A percentile compares a stretch with the other conserved stretches of the same genome.
Conservation (phyloP, 2,888 invertebrate genomes). For the Anoncus sp. region DNA sequence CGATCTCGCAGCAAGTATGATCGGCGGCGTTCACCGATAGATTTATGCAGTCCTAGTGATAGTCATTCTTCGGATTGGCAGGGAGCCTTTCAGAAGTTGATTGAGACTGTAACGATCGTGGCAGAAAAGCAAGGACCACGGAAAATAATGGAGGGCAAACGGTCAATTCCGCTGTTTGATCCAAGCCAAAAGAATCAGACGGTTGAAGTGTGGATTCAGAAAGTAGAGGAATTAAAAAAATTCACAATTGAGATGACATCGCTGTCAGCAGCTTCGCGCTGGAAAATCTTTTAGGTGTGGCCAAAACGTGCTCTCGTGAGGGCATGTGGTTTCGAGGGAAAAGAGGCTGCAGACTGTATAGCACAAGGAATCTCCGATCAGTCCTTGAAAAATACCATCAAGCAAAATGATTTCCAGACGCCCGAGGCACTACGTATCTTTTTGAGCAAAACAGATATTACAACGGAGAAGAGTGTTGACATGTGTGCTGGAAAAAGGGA, state of each 20-base stretch:
- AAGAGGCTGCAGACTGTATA: slow-evolving; percentile 44
- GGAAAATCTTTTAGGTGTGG: slow-evolving; percentile 29
- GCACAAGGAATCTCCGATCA: slow-evolving; percentile 44
- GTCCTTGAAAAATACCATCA: slow-evolving; percentile 28
- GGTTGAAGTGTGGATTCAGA: slow-evolving; percentile 43
- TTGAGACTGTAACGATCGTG: slow-evolving; percentile 23
- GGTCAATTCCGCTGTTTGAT: slow-evolving; percentile 38
- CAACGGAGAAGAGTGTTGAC: not conserved
- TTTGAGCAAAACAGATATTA: slow-evolving; percentile 14
- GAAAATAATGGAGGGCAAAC: slow-evolving; percentile 3
- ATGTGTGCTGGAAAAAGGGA: not conserved
- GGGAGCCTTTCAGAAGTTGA: slow-evolving; percentile 32
- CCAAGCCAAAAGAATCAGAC: slow-evolving; percentile 25
- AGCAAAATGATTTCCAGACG: slow-evolving; percentile 35
- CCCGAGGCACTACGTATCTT: slow-evolving; percentile 46
- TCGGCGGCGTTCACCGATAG: no score
- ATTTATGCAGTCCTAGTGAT: no score
- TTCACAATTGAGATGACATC: slow-evolving; percentile 20
- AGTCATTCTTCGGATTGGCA: slow-evolving; percentile 37
- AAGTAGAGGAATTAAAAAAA: slow-evolving; percentile 42
- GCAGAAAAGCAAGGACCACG: slow-evolving; percentile 11
- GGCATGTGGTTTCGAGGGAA: slow-evolving; percentile 20
- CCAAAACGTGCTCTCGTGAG: slow-evolving; percentile 40
- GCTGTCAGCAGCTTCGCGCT: slow-evolving; percentile 17
- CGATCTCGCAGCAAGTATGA: no score